phyloP scores from a whole-genome alignment of 1,140 invertebrate genomes.

The Drosophila repletoides region DNA sequence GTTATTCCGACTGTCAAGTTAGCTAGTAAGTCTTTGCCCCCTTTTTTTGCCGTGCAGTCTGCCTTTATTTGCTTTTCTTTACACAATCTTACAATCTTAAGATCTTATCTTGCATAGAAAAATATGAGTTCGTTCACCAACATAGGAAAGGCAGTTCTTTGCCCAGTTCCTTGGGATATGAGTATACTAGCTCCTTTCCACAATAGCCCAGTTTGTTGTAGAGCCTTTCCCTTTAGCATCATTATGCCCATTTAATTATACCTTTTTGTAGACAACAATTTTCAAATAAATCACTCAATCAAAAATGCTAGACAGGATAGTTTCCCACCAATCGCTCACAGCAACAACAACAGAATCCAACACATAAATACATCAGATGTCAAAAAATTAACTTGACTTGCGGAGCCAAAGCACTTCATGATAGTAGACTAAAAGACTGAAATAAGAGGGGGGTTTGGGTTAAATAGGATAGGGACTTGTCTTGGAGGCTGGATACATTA shows the following conservation, averaged over 20 bases:
- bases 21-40: too few relatives aligned
- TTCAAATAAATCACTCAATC: conserved; percentile 81
- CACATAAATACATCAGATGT: conserved; percentile 79
- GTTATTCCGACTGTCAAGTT: too few relatives aligned
- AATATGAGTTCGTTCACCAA: conserved; percentile 8
- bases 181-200: conserved; percentile 7
- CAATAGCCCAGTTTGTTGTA: conserved; percentile 19
- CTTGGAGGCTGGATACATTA: conserved; percentile 72
- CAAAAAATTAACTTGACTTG: conserved; percentile 74
- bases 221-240: conserved; percentile 72
- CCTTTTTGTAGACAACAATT: conserved; percentile 72
- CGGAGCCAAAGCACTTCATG: conserved; percentile 43
- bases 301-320: conserved; percentile 65
- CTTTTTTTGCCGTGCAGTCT: background rate
- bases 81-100: background rate
- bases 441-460: background rate
- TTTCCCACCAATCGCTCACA: conserved; percentile 78
- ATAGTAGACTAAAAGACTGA: conserved; percentile 26
- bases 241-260: conserved; percentile 80
- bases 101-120: conserved; percentile 8
- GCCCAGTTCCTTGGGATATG: background rate
- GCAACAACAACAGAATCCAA: conserved; percentile 27
- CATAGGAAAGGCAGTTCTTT: background rate
- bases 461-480: background rate
- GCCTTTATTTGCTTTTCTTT: background rate